Percentiles rank a stretch among this genome's conserved stretches.
phyloP scores from a whole-genome alignment of 2,113 vertebrate species.

The Budorcas taxicolor region DNA sequence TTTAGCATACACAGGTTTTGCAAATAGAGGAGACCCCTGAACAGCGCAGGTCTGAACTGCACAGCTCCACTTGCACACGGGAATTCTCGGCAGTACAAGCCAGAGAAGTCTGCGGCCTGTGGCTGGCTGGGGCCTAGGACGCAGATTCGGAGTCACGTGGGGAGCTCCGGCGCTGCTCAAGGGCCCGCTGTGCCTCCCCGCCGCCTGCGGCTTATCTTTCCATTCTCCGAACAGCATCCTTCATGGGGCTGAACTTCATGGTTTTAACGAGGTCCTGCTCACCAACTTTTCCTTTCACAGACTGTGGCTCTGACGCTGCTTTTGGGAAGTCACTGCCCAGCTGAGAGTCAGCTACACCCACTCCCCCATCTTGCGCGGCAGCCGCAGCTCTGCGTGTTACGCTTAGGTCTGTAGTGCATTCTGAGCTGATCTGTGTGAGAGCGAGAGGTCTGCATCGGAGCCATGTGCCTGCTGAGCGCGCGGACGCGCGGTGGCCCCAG shows the following conservation, averaged over 20 bases:
- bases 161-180: accelerated
- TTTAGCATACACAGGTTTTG: neutral
- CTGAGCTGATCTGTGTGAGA: neutral
- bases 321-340: neutral
- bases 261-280: neutral
- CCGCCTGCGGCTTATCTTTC: neutral
- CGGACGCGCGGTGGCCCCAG: neutral
- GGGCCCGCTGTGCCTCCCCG: neutral
- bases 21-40: neutral
- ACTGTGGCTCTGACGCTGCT: neutral
- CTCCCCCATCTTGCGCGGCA: neutral
- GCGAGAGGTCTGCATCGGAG: neutral
- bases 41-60: neutral
- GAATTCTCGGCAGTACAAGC: accelerated
- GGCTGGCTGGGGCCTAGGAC: accelerated
- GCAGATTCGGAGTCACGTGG: accelerated
- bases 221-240: neutral
- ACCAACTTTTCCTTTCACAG: neutral
- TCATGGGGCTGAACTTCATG: neutral
- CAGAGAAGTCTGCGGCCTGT: accelerated
- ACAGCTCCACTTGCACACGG: accelerated
- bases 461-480: neutral
- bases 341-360: neutral
- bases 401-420: neutral
- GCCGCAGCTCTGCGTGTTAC: neutral